phyloP scores from a whole-genome alignment of 2,113 vertebrate genomes.

The Typhlomys cinereus region DNA sequence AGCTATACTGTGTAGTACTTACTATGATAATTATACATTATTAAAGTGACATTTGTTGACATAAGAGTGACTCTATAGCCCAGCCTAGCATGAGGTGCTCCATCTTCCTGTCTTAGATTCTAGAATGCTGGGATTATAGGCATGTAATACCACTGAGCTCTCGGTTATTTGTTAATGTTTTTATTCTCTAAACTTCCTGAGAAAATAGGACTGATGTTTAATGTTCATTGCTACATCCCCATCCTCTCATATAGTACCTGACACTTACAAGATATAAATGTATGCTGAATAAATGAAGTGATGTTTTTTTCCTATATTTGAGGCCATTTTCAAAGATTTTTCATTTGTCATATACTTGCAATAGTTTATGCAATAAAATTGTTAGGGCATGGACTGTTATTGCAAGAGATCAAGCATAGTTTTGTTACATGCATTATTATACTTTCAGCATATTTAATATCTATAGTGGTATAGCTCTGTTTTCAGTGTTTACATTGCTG shows the following conservation, averaged over 20 bases:
- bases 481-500: not conserved
- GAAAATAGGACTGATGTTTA: not conserved
- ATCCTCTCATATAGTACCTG: not conserved
- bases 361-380: conserved; percentile 11
- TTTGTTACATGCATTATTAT: conserved; percentile 17
- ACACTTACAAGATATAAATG: conserved; percentile 17
- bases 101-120: not conserved
- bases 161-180: conserved; percentile 34
- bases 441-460: not conserved
- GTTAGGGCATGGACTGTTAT: not conserved
- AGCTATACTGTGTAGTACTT: not conserved
- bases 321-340: conserved; percentile 26
- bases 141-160: not conserved
- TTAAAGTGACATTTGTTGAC: not conserved
- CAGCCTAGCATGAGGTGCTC: not conserved
- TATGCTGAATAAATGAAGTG: conserved; percentile 7
- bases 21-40: conserved; percentile 42
- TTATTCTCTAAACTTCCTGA: not conserved
- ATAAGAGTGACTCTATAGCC: not conserved
- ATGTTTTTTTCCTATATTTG: not conserved
- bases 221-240: conserved; percentile 5
- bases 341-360: not conserved
- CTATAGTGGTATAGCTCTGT: not conserved
- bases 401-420: not conserved
- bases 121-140: not conserved